phyloP scores from a whole-genome alignment of 1,140 invertebrate species.

The Philaenus spumarius region DNA sequence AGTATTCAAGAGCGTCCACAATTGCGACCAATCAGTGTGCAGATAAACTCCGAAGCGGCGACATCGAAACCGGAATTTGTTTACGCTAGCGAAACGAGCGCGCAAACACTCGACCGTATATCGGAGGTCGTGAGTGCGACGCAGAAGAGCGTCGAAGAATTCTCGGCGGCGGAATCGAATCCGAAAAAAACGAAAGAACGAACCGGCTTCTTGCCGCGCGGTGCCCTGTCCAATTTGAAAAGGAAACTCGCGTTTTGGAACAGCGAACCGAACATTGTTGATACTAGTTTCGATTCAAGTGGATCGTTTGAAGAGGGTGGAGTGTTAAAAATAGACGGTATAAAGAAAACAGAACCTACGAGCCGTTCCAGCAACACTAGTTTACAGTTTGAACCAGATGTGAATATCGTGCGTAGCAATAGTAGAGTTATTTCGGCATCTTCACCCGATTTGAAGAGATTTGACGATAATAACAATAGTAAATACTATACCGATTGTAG shows the following conservation, averaged over 20 bases:
- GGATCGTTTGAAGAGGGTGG: background rate
- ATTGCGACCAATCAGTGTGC: no score
- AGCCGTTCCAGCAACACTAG: no score
- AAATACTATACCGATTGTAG: background rate
- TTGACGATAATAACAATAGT: constrained; percentile 12
- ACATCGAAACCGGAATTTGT: no score
- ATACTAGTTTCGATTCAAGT: no score
- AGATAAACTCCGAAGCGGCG: no score
- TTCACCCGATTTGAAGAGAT: constrained; percentile 4
- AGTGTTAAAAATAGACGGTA: constrained; percentile 4
- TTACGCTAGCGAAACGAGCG: no score
- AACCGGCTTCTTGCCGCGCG: background rate
- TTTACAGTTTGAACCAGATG: background rate
- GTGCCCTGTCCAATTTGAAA: background rate
- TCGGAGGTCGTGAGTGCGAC: no score
- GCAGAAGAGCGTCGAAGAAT: no score
- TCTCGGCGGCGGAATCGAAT: no score
- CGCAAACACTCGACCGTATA: no score
- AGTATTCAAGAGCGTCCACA: no score
- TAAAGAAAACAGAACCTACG: background rate
- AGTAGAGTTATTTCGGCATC: constrained; percentile 5
- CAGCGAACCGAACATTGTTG: background rate
- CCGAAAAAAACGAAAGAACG: no score
- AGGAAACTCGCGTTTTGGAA: constrained; percentile 7
- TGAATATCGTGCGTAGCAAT: background rate